A percentile compares a stretch with the other conserved stretches of the same genome.
Conservation (phyloP, 2,888 invertebrate genomes). For the Gisinianus flammeolus region DNA sequence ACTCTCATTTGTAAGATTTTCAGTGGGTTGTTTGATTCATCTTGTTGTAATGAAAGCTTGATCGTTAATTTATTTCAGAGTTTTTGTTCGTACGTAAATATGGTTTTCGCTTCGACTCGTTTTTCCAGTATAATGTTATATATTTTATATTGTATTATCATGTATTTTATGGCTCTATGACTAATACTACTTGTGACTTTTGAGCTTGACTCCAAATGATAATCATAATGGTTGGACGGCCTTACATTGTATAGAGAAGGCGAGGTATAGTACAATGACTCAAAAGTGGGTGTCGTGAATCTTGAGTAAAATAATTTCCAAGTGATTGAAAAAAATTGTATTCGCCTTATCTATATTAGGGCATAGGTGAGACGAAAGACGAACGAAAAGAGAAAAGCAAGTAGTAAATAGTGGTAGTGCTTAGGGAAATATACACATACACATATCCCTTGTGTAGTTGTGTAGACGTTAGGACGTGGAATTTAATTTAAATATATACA, state of each 20-base stretch:
- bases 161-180: not conserved
- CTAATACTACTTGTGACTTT: not conserved
- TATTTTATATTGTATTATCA: too few relatives aligned
- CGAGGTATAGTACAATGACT: not conserved
- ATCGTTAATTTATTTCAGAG: not conserved
- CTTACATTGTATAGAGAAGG: too few relatives aligned
- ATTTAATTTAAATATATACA: not conserved
- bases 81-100: not conserved
- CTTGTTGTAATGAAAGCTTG: not conserved
- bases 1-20: conserved; percentile 7
- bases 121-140: not conserved
- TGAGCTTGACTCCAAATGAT: too few relatives aligned
- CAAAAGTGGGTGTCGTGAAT: conserved; percentile 21
- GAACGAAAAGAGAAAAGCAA: conserved; percentile 9
- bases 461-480: not conserved
- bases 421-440: too few relatives aligned
- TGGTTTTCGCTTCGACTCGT: not conserved
- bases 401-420: not conserved
- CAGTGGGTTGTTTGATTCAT: not conserved
- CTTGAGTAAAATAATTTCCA: conserved; percentile 13
- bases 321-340: conserved; percentile 12
- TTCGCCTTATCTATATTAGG: conserved; percentile 26
- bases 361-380: conserved; percentile 26
- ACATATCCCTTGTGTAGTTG: not conserved
- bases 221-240: too few relatives aligned